Base-by-base conservation (phyloP, 1,140 invertebrate genomes). In the Procambarus clarkii region DNA sequence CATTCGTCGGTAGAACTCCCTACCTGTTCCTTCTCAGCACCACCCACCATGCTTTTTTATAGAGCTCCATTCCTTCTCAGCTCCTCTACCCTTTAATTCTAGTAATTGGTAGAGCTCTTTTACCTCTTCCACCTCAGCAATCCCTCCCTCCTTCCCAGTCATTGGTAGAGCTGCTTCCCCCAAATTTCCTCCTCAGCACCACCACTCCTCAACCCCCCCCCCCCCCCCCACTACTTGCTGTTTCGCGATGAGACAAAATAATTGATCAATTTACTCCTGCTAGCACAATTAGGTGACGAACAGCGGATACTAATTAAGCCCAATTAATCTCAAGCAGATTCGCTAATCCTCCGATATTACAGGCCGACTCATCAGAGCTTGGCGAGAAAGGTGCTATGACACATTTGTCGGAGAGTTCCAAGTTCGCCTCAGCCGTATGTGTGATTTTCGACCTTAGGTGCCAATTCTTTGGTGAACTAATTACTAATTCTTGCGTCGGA, bases 321-420 rank as follows among this genome's bases (percentile, higher is more conserved):
- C 58, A 83, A 83, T 83, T 69, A 83, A 45, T 83, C 58, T 83
- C 81, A 83, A 83, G 60, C 81, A 83, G 60, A 46, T 50, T 83
- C 81, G 60, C 81, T 83, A 83, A 83, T 83, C 81, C 11, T n/a
- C 81, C 81, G 58, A 11, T 69, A 83, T 83, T 83, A 83, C 81
- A 83, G 60, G 45, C 45, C 50, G 34, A 69, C 60, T 64, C 58
- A 83, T 83, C 60, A 83, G 45, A 58, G 64, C 64, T 69, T 2
- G 60, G 34, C 34, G 13, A 50, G 69, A 58, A 69, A 69, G 64
- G 81, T 24, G 69, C 69, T 74, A 74, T 34, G 18, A 3, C 21
- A 34, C n/a, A 5, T 21, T 34, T 7, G 18, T 21, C 69, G 69
- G n/a, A 0, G 7, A 11, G 69, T 13, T 2, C 18, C 69, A 13